Conservation (phyloP, 2,888 invertebrate species). For the Timandra comae region DNA sequence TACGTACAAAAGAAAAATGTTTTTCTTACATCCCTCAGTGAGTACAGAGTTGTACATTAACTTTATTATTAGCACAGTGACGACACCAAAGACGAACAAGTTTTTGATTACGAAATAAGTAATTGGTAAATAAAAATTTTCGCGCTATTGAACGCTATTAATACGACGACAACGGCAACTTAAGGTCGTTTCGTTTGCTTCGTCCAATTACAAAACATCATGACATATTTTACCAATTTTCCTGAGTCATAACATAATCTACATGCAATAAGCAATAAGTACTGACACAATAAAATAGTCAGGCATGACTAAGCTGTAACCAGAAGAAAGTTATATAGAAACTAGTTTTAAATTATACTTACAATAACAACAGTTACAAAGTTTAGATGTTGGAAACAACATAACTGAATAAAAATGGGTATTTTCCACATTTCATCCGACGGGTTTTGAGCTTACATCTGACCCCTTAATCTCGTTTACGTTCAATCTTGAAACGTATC, state of each 20-base stretch:
- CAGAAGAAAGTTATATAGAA: no score
- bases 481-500: conserved; percentile 8
- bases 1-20: conserved; percentile 1
- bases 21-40: conserved; percentile 9
- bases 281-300: no score
- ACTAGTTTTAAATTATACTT: no score
- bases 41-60: no score
- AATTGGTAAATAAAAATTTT: conserved; percentile 49
- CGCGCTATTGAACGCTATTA: conserved; percentile 42
- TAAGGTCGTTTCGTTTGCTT: conserved; percentile 41
- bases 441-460: conserved; percentile 9
- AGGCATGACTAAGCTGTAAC: no score
- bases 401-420: no score
- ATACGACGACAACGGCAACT: conserved; percentile 29
- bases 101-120: conserved; percentile 43
- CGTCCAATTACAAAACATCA: conserved; percentile 24
- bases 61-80: conserved; percentile 28
- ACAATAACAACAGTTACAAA: no score
- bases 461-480: conserved; percentile 20
- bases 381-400: no score
- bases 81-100: conserved; percentile 38
- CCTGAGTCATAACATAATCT: conserved; percentile 4
- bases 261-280: no score
- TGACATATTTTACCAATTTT: conserved; percentile 17
- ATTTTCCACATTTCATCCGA: no score